Evolutionary conservation across 2,797 vertebrate genomes (phyloP), one percentile per base, ranked within the genome.

Genomic region (Siniperca obscura): DNA sequence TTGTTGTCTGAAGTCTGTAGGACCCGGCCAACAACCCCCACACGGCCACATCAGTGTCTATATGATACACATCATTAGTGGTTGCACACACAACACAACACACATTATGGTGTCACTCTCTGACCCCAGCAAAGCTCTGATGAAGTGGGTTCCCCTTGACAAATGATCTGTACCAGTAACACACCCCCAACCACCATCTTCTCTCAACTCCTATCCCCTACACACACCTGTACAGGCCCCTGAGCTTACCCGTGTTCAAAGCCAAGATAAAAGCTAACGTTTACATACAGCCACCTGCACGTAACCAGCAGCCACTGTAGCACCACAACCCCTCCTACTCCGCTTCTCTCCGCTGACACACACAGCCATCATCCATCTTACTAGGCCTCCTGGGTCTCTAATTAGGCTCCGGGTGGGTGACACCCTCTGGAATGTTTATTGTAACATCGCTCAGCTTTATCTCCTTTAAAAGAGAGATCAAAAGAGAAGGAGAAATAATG

Each of bases 201-300:
- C 78, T 64, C 82, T 76, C 66, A 74, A 55, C 46, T 83, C 78
- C 59, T 38, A 62, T 34, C 82, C 44, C 56, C 21, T 12, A 4
- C 46, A 71, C 67, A 86, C 91, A 90, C 91, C 87, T 89, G 91
- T 78, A 77, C 73, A 78, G 84, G 87, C 89, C 91, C 89, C 82
- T 80, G 81, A 91, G 90, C 90, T 70, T 80, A 25, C 70, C 89
- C 61, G 30, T 42, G 87, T 94, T 94, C 91, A 94, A 94, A 94
- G 91, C 73, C 53, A 57, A 93, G 90, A 94, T 94, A 90, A 94
- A 94, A 93, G 93, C 85, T 46, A 72, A 59, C 44, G 44, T 85
- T 90, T 88, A 85, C 73, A 87, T 86, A 78, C 79, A 92, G 86
- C 90, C 93, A 95, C 93, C 93, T 95, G 94, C 91, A 90, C 79